Percentiles rank a stretch among this genome's conserved stretches.
Evolutionary conservation across 1,140 invertebrate genomes (phyloP).

Genomic region (Lithobius niger): DNA sequence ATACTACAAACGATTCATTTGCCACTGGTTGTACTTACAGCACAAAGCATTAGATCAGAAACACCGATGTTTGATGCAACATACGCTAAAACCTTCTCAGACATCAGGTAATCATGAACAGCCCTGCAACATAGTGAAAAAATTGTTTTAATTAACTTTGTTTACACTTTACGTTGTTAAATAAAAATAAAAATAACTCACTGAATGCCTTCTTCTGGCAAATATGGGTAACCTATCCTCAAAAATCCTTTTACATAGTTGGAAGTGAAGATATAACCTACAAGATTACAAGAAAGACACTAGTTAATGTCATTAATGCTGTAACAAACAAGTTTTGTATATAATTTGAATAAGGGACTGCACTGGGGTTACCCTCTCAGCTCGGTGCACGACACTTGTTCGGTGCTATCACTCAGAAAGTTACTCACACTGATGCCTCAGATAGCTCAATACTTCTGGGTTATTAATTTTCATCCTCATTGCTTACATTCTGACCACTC

Average conservation of each 20-base stretch:
- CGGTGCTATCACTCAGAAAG: too few relatives aligned
- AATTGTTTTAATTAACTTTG: conserved; percentile 13
- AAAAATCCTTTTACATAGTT: conserved; percentile 45
- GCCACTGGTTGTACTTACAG: conserved; percentile 47
- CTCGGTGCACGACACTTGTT: too few relatives aligned
- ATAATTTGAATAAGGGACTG: too few relatives aligned
- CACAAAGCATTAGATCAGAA: conserved; percentile 61
- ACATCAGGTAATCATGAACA: conserved; percentile 49
- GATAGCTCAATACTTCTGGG: too few relatives aligned
- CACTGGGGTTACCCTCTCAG: too few relatives aligned
- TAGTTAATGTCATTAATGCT: too few relatives aligned
- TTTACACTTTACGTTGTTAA: neutral
- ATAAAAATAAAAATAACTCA: conserved; percentile 21
- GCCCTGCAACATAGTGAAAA: conserved; percentile 33
- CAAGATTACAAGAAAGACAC: neutral
- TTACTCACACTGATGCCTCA: too few relatives aligned
- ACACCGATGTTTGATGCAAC: conserved; percentile 58
- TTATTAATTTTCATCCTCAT: too few relatives aligned
- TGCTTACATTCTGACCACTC: too few relatives aligned
- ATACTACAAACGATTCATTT: conserved; percentile 13
- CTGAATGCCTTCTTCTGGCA: conserved; percentile 53
- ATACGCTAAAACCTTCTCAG: conserved; percentile 48
- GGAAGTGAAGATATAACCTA: conserved; percentile 37
- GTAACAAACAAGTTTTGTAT: too few relatives aligned
- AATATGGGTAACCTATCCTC: conserved; percentile 45